These are phyloP conservation scores for Pocillopora grandis DNA, from an alignment of 92 coral and sea anemone species.

Conservation along the genomic window DNA sequence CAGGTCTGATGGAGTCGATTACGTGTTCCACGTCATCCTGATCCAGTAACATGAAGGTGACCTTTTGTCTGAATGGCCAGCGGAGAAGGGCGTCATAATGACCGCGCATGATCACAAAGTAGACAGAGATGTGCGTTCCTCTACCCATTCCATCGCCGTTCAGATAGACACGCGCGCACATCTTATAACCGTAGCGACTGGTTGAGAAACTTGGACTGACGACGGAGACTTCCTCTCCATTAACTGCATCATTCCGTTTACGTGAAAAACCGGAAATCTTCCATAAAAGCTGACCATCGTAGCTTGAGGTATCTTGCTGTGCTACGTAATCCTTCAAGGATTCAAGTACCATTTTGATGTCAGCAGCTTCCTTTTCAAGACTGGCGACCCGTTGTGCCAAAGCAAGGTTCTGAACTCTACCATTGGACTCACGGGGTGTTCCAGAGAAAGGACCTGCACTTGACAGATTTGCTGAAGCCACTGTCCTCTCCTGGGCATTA, in stretches of 20 bases:
- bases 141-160: conserved; percentile 65
- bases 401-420: too few relatives aligned
- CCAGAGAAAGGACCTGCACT: too few relatives aligned
- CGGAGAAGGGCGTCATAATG: conserved; percentile 66
- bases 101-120: conserved; percentile 61
- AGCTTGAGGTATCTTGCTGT: too few relatives aligned
- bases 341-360: too few relatives aligned
- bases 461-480: too few relatives aligned
- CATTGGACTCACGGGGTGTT: too few relatives aligned
- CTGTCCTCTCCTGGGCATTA: too few relatives aligned
- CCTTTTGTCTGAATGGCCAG: conserved; percentile 86
- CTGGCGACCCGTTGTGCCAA: too few relatives aligned
- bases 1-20: conserved; percentile 82
- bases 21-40: conserved; percentile 76
- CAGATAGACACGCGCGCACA: conserved; percentile 61
- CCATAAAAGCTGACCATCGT: conserved; percentile 51
- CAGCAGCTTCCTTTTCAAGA: too few relatives aligned
- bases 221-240: conserved; percentile 31
- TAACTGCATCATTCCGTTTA: conserved; percentile 40
- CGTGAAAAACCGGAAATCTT: conserved; percentile 39
- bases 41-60: conserved; percentile 69
- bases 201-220: conserved; percentile 49
- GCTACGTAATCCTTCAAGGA: not conserved
- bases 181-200: conserved; percentile 57
- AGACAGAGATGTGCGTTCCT: conserved; percentile 49